Conservation (phyloP, 2,113 vertebrate species). For the Thunnus maccoyii region DNA sequence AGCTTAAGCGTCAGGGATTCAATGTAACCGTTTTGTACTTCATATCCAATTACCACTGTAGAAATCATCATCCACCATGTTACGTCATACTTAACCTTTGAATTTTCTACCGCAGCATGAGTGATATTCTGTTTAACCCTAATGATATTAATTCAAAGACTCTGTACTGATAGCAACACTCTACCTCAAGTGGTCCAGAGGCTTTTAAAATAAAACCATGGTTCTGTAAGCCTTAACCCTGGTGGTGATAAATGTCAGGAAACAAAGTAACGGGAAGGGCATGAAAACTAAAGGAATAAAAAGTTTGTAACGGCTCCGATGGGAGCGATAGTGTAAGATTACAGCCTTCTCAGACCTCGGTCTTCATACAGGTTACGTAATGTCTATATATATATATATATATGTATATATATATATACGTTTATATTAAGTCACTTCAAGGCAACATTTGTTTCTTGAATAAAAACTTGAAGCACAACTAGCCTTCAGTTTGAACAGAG, state of each 20-base stretch:
- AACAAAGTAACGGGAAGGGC: slow-evolving; percentile 37
- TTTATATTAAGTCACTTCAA: slow-evolving; percentile 79
- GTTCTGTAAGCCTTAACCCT: slow-evolving; percentile 49
- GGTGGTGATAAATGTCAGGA: slow-evolving; percentile 59
- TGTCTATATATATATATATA: slow-evolving; percentile 54
- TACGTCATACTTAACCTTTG: slow-evolving; percentile 47
- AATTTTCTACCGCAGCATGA: slow-evolving; percentile 50
- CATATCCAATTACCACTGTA: slow-evolving; percentile 27
- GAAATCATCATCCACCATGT: slow-evolving; percentile 18
- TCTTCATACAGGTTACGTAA: slow-evolving; percentile 85
- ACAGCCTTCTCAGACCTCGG: slow-evolving; percentile 83
- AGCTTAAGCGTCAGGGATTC: slow-evolving; percentile 29
- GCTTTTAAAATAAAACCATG: slow-evolving; percentile 53
- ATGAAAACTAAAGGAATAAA: slow-evolving; percentile 59
- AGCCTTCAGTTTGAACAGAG: slow-evolving; percentile 69
- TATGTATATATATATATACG: slow-evolving; percentile 27
- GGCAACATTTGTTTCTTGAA: slow-evolving; percentile 82
- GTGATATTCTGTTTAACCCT: slow-evolving; percentile 60
- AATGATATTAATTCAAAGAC: slow-evolving; percentile 64
- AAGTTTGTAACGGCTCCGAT: slow-evolving; percentile 79
- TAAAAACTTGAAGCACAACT: slow-evolving; percentile 76
- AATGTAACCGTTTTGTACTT: slow-evolving; percentile 30
- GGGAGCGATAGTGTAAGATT: slow-evolving; percentile 82
- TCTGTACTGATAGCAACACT: slow-evolving; percentile 46
- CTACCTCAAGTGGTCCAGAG: slow-evolving; percentile 38